These are phyloP conservation scores for Fissipunctia ypsillon DNA, from an alignment of 2,888 invertebrate genomes.

Conservation along the genomic window DNA sequence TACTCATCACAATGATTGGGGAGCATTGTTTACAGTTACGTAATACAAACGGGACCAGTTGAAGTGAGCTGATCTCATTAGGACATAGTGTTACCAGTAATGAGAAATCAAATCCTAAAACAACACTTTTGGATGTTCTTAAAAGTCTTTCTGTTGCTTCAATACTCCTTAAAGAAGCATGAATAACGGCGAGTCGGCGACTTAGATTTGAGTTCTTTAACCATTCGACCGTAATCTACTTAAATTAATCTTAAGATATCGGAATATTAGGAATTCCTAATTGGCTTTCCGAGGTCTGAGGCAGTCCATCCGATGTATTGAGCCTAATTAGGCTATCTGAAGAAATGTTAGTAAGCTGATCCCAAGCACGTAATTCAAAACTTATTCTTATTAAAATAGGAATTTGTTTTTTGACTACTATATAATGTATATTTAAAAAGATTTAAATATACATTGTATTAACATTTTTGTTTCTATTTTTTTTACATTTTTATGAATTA, in stretches of 20 bases:
- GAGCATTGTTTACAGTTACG: conserved; percentile 57
- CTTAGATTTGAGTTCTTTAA: neutral
- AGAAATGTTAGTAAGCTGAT: too few relatives aligned
- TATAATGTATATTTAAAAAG: too few relatives aligned
- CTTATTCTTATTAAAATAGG: too few relatives aligned
- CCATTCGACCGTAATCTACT: neutral
- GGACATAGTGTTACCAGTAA: conserved; percentile 26
- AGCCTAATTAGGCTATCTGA: too few relatives aligned
- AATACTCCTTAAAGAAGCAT: neutral
- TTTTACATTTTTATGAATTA: too few relatives aligned
- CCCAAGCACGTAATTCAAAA: too few relatives aligned
- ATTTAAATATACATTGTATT: too few relatives aligned
- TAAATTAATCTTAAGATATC: conserved; percentile 6
- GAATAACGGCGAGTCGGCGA: too few relatives aligned
- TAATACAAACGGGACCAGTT: conserved; percentile 34
- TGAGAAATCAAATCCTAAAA: neutral
- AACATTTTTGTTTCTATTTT: too few relatives aligned
- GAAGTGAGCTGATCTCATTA: conserved; percentile 28
- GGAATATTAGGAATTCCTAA: conserved; percentile 10
- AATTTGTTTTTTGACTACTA: too few relatives aligned
- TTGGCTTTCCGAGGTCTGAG: neutral
- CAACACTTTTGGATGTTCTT: neutral
- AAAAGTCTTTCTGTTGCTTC: neutral
- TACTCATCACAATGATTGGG: conserved; percentile 58
- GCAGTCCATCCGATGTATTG: neutral